Percentiles rank a stretch among this genome's conserved stretches.
These are phyloP conservation scores for Propithecus deckenii DNA, from an alignment of 2,797 vertebrate species.

Conservation along the genomic window DNA sequence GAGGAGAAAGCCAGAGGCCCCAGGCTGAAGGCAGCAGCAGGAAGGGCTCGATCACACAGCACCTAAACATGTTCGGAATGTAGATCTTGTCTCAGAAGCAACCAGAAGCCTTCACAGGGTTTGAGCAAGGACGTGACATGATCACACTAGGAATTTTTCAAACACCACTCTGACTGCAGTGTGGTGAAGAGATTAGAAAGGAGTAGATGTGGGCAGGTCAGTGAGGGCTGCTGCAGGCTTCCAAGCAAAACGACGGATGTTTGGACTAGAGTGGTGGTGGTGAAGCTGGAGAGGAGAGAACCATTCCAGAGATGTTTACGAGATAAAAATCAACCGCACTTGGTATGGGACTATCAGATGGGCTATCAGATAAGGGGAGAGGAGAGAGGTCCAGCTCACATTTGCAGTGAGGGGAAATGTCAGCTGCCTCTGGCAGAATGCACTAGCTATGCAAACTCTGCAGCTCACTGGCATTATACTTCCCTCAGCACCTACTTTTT, in stretches of 20 bases:
- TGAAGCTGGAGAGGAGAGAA: neutral
- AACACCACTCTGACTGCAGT: neutral
- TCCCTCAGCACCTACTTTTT: neutral
- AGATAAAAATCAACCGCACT: conserved; percentile 17
- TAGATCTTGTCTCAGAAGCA: neutral
- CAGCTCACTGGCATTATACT: neutral
- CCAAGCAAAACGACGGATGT: neutral
- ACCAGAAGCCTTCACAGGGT: neutral
- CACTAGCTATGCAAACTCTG: neutral
- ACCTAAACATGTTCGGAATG: neutral
- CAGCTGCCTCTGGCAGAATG: neutral
- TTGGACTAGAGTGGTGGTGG: neutral
- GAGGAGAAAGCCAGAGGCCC: neutral
- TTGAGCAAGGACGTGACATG: neutral
- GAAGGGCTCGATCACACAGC: neutral
- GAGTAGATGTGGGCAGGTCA: neutral
- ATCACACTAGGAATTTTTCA: neutral
- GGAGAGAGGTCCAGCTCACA: neutral
- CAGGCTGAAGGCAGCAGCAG: neutral
- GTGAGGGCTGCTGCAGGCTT: neutral
- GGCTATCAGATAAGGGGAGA: too few relatives aligned
- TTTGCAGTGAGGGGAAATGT: neutral
- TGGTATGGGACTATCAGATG: neutral
- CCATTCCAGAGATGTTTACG: neutral
- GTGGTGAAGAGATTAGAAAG: neutral